Evolutionary conservation across 2,888 invertebrate genomes (phyloP).

Genomic region (Megamerina dolium): DNA sequence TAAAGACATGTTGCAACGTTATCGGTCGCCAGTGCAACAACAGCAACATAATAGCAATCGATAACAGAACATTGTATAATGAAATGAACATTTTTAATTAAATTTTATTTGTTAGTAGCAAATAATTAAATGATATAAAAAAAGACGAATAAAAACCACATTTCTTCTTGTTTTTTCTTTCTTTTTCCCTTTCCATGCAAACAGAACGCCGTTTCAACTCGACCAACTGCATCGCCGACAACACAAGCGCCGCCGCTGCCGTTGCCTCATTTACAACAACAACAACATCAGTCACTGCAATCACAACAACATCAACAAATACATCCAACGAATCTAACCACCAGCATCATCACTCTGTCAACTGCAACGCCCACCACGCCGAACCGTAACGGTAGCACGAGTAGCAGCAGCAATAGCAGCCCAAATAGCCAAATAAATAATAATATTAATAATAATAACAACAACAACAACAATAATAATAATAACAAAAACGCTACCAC

Average conservation of each 20-base stretch:
- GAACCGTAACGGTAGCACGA: slow-evolving; percentile 2
- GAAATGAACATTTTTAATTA: slow-evolving; percentile 39
- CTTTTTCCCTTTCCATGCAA: slow-evolving; percentile 20
- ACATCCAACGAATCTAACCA: slow-evolving; percentile 26
- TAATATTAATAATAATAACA: slow-evolving; percentile 4
- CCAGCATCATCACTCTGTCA: slow-evolving; percentile 30
- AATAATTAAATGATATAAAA: no score
- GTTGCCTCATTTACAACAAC: slow-evolving; percentile 39
- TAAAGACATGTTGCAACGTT: no score
- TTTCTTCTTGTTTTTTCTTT: no score
- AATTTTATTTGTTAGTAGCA: slow-evolving; percentile 26
- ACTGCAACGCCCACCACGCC: slow-evolving; percentile 22
- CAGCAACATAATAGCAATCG: neutral
- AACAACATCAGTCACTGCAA: no score
- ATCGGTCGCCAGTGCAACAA: no score
- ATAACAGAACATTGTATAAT: neutral
- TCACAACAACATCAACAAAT: slow-evolving; percentile 35
- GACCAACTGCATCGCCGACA: slow-evolving; percentile 61
- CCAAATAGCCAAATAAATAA: no score
- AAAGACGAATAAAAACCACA: no score
- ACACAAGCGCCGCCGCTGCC: slow-evolving; percentile 52
- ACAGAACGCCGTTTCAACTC: slow-evolving; percentile 61
- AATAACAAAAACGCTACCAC: slow-evolving; percentile 10
- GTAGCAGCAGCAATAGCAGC: slow-evolving; percentile 3
- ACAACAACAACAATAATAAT: slow-evolving; percentile 7